These are phyloP conservation scores for Drosophila phalerata DNA, from an alignment of 2,888 invertebrate genomes.

Conservation along the genomic window DNA sequence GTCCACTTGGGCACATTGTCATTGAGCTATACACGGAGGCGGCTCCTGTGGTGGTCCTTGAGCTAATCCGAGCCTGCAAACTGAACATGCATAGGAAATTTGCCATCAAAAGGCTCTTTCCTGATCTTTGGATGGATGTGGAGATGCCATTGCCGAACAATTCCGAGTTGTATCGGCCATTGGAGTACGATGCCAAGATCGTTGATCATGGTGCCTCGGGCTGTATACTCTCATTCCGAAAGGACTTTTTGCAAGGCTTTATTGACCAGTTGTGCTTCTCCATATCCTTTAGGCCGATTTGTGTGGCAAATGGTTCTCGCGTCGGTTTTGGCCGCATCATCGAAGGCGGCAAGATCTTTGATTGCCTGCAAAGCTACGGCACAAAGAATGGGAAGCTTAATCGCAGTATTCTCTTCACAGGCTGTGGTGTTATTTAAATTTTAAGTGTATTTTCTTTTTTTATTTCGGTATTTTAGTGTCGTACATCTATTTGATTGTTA, in stretches of 20 bases:
- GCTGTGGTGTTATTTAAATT: conserved; percentile 70
- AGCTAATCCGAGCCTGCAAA: conserved; percentile 63
- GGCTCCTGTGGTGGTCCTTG: conserved; percentile 70
- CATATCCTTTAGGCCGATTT: conserved; percentile 75
- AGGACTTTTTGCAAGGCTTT: conserved; percentile 54
- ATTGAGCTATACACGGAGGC: conserved; percentile 76
- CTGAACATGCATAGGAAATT: conserved; percentile 48
- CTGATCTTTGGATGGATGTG: conserved; percentile 72
- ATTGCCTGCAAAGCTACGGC: conserved; percentile 72
- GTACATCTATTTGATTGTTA: background rate
- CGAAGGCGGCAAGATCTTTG: conserved; percentile 68
- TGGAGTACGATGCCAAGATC: conserved; percentile 66
- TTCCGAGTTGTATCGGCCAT: conserved; percentile 31
- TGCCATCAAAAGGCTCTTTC: conserved; percentile 64
- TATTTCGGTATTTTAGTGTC: background rate
- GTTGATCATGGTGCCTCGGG: conserved; percentile 57
- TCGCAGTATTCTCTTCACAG: conserved; percentile 61
- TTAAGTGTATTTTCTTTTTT: background rate
- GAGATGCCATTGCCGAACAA: conserved; percentile 31
- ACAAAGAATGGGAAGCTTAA: conserved; percentile 81
- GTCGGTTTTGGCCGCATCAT: conserved; percentile 77
- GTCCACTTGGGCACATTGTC: conserved; percentile 69
- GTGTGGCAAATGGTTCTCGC: conserved; percentile 67
- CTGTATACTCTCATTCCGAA: conserved; percentile 65
- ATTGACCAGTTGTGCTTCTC: conserved; percentile 56